Base-by-base conservation (phyloP, 2,888 invertebrate genomes). In the Parelbella ahira region DNA sequence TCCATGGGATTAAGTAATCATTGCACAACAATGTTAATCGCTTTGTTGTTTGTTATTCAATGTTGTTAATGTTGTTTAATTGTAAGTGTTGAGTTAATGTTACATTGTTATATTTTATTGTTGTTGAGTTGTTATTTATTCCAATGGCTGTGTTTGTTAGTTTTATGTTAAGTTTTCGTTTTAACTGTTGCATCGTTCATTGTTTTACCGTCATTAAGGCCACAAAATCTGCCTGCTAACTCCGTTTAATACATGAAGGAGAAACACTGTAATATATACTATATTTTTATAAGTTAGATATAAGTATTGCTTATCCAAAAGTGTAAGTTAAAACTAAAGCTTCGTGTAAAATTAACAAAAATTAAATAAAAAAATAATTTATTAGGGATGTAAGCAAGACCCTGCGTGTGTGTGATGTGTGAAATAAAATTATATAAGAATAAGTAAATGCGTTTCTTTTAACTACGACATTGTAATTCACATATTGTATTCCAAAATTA, bases 341-440 rank as follows among this genome's bases (percentile, higher is more conserved):
- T 60, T 89, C 91, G 66, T 78, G 60, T 62, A 82, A 80, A 61
- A 84, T 93, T 64, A 87, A 89, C 70, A 89, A 89, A 68, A 91
- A 90, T 75, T 76, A 15, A 81, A 67, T 9, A 30, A 28, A 43
- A 42, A 29, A 24, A 29, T 7, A 8, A 13, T 69, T 67, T 70
- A 71, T 70, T 68, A 75, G 68, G 47, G 73, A 76, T 58, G 79
- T 76, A 69, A 77, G 78, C 66, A 63, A 71, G 76, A 64, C 47
- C 50, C 46, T 41, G 53, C 66, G 63, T 59, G 9, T 7, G 72
- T 70, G 70, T 70, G 72, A 61, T 54, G 80, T 76, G 76, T 79
- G 78, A 64, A 81, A 74, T 72, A 78, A 82, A 82, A 56, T 44
- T 48, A 49, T n/a, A n/a, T n/a, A n/a, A n/a, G n/a, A n/a, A n/a